Base-by-base conservation (phyloP, 2,888 invertebrate species). In the Agrochola litura region DNA sequence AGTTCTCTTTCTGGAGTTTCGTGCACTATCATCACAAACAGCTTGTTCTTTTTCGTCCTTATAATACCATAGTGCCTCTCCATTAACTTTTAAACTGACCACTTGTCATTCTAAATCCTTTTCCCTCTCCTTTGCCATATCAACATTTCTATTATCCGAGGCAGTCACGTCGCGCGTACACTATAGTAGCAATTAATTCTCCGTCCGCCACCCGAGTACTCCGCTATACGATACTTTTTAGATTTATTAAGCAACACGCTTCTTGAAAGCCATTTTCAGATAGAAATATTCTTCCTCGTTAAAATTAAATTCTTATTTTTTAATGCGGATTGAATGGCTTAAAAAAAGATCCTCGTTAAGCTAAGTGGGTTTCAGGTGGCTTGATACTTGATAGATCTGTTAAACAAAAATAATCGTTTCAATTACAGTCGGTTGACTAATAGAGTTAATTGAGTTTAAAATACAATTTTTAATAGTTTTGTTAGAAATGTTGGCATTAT, bases 211-310 rank as follows among this genome's bases (percentile, higher is more conserved):
- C 52, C 46, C 37, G 61, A 56, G 61, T 65, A 19, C 64, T 60
- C 70, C 54, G 73, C 49, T 52, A 63, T 60, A 56, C 63, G 85
- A 82, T 82, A 82, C 78, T 75, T 82, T 84, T 84, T 73, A 73
- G 63, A 64, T 78, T 84, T 84, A 81, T 73, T 78, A 73, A 73
- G 37, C 69, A 70, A 78, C 75, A 52, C 61, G 43, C 56, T 81
- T 68, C 58, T 72, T 58, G 71, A 76, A 46, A n/a, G 25, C n/a
- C 19, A 22, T 46, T 75, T 63, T 58, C 0, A 67, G 22, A 65
- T 3, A n/a, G 0, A 63, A 84, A 67, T 64, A 71, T 56, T 68
- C 46, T 41, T 43, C 49, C 19, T 66, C 25, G 22, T 63, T 63
- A 46, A 49, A 52, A 70, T 37, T 25, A 46, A 58, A 46, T 25